phyloP scores from a whole-genome alignment of 1,140 invertebrate species.

The Achatina immaculata region DNA sequence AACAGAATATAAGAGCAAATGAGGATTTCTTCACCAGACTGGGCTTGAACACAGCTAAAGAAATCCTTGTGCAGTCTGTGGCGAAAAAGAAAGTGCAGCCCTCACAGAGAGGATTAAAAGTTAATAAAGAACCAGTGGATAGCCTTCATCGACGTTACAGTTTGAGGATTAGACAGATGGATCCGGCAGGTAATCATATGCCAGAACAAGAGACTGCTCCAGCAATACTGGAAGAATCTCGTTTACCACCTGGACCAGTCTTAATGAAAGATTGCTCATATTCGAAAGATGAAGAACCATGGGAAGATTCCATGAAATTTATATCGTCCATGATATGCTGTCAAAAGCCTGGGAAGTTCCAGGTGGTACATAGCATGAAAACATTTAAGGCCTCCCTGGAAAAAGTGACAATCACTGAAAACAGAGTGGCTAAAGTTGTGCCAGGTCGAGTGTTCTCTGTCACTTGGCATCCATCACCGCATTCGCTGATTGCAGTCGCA shows the following conservation, averaged over 20 bases:
- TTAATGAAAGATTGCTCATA: slow-evolving; percentile 19
- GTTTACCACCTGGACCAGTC: slow-evolving; percentile 32
- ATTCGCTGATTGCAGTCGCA: slow-evolving; percentile 50
- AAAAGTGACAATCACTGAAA: slow-evolving; percentile 47
- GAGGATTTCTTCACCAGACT: slow-evolving; percentile 32
- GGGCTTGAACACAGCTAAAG: slow-evolving; percentile 21
- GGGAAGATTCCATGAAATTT: background rate
- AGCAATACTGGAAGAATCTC: background rate
- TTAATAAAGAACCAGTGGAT: slow-evolving; percentile 12
- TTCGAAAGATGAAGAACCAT: slow-evolving; percentile 7
- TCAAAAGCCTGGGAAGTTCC: background rate
- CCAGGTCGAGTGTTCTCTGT: slow-evolving; percentile 60
- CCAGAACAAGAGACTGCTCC: slow-evolving; percentile 6
- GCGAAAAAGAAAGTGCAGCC: background rate
- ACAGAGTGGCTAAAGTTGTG: slow-evolving; percentile 60
- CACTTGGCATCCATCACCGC: slow-evolving; percentile 52
- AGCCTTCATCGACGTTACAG: background rate
- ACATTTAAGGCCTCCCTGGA: background rate
- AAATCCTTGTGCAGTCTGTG: background rate
- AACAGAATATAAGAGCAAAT: slow-evolving; percentile 24
- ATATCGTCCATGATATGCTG: background rate
- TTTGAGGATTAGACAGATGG: slow-evolving; percentile 20
- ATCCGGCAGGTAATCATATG: slow-evolving; percentile 16
- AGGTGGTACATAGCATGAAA: background rate
- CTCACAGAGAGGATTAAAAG: slow-evolving; percentile 26